These are phyloP conservation scores for Rachycentron canadum DNA, from an alignment of 2,797 vertebrate genomes.

Conservation along the genomic window DNA sequence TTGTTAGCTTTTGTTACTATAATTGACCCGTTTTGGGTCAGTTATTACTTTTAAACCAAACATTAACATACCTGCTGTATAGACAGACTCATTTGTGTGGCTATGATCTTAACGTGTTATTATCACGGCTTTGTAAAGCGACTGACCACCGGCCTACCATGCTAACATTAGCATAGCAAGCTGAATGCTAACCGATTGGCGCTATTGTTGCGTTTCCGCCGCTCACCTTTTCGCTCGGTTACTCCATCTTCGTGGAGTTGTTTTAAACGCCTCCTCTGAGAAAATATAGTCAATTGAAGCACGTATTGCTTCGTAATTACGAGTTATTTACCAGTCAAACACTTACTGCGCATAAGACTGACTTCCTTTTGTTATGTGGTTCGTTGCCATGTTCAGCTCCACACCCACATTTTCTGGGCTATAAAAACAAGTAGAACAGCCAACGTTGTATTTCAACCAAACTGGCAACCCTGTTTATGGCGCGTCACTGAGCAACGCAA, in stretches of 20 bases:
- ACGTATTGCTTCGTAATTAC: neutral
- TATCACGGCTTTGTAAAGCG: neutral
- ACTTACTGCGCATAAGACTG: conserved; percentile 10
- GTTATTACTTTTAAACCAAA: neutral
- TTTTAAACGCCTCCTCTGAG: neutral
- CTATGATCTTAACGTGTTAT: neutral
- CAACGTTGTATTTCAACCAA: conserved; percentile 1
- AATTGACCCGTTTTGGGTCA: rapidly evolving
- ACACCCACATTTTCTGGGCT: neutral
- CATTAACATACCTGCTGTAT: neutral
- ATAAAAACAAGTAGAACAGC: rapidly evolving
- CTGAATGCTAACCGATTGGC: conserved; percentile 41
- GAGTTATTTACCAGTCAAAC: conserved; percentile 13
- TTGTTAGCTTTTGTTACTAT: neutral
- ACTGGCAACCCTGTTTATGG: conserved; percentile 75
- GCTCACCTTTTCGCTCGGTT: conserved; percentile 57
- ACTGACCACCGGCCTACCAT: conserved; percentile 44
- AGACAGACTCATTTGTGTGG: rapidly evolving
- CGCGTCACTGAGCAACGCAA: conserved; percentile 53
- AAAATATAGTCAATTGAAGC: neutral
- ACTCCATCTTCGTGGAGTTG: conserved; percentile 38
- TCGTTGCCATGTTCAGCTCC: conserved; percentile 57
- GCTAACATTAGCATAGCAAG: conserved; percentile 67
- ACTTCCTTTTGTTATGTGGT: conserved; percentile 70
- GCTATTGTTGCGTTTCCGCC: neutral